A percentile compares a stretch with the other conserved stretches of the same genome.
Evolutionary conservation across 2,888 invertebrate species (phyloP).

Genomic region (Diploptera punctata): DNA sequence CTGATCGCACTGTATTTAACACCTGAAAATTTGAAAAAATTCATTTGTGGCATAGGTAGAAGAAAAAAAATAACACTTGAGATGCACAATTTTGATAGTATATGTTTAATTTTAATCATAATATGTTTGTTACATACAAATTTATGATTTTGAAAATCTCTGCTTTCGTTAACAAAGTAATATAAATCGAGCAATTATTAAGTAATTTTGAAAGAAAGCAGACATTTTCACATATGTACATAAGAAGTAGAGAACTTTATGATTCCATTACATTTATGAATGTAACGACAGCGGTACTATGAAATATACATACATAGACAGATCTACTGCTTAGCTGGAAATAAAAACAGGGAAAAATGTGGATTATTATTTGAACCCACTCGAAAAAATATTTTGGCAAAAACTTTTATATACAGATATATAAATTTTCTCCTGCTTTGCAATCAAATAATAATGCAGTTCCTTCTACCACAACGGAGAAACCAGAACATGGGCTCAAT

Average conservation of each 20-base stretch:
- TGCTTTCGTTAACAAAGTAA: too few species aligned
- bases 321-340: not conserved
- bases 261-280: conserved; percentile 11
- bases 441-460: not conserved
- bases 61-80: too few species aligned
- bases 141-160: conserved; percentile 15
- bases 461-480: conserved; percentile 1
- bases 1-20: too few species aligned
- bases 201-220: too few species aligned
- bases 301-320: not conserved
- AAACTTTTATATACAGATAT: not conserved
- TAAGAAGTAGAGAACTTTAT: not conserved
- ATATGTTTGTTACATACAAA: conserved; percentile 18
- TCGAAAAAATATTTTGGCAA: too few species aligned
- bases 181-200: too few species aligned
- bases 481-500: conserved; percentile 30
- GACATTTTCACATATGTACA: conserved; percentile 20
- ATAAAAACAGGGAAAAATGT: too few species aligned
- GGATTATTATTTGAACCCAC: too few species aligned
- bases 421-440: not conserved
- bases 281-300: not conserved
- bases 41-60: too few species aligned
- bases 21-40: too few species aligned
- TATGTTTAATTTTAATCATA: too few species aligned
- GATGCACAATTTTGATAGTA: too few species aligned